Evolutionary conservation across 2,888 invertebrate genomes (phyloP), one percentile per base, ranked within the genome.

Genomic region (Anthophora plumipes): DNA sequence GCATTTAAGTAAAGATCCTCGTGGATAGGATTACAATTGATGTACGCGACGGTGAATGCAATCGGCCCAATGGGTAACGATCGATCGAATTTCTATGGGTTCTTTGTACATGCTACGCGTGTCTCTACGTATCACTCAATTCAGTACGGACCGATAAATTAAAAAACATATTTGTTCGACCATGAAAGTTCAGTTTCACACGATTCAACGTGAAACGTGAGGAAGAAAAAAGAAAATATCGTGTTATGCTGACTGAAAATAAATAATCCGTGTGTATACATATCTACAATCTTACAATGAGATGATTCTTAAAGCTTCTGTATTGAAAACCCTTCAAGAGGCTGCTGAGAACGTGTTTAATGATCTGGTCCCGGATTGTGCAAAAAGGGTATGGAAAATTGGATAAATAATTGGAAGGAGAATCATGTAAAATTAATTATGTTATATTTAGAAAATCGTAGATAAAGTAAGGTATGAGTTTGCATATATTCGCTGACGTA

Each of bases 271-370:
- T 48, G 43, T 3, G 31, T 31, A 31, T 31, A n/a, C 14, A 37
- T 31, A 41, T 67, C 46, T 31, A 31, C 41, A n/a, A 22, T 41
- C 20, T 43, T 25, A 22, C 9, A 39, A 50, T 52, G 77, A 61
- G 52, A 82, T 82, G 82, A 82, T 78, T 17, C 73, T 84, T 31
- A 88, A 84, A 80, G 71, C 78, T 12, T 69, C 79, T 20, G 77
- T 80, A 48, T 72, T 87, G 54, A 85, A 76, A 57, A 85, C 82
- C 5, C 78, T 88, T 60, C 79, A 88, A 61, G 85, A 86, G 70
- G 75, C 85, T 57, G 78, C 81, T n/a, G 87, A 85, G 54, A 70
- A 63, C 12, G 67, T 71, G 55, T 54, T 79, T 8, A 48, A 71
- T 11, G 86, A 87, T 71, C 69, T 57, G 20, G 31, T 69, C 9